phyloP scores from a whole-genome alignment of 2,888 invertebrate genomes.

The Rutpela maculata region DNA sequence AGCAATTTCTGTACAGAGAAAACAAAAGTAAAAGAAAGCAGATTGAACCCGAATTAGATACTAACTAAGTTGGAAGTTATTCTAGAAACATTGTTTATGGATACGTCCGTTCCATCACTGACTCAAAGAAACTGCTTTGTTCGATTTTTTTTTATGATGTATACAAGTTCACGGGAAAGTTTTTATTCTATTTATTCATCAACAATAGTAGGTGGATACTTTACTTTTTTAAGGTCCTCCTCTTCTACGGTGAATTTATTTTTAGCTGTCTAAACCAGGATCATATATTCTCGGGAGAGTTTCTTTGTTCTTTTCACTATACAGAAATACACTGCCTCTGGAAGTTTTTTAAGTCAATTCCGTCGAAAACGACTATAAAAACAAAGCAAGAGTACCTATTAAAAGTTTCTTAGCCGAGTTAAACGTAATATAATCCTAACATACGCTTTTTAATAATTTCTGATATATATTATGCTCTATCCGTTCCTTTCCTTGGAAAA shows the following conservation, averaged over 20 bases:
- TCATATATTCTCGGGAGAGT: conserved; percentile 34
- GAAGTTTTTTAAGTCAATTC: conserved; percentile 15
- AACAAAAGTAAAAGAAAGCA: too few species aligned
- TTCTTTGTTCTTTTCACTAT: conserved; percentile 30
- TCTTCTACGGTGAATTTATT: conserved; percentile 21
- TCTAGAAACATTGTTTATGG: too few species aligned
- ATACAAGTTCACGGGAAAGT: neutral
- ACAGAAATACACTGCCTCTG: conserved; percentile 12
- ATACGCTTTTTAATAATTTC: conserved; percentile 23
- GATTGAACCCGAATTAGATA: too few species aligned
- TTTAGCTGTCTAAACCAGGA: conserved; percentile 34
- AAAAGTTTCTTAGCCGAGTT: conserved; percentile 4
- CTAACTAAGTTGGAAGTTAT: too few species aligned
- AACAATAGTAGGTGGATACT: conserved; percentile 18
- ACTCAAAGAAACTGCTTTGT: neutral
- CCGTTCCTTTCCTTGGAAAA: conserved; percentile 51
- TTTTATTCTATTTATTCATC: conserved; percentile 29
- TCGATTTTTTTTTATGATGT: neutral
- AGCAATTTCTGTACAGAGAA: too few species aligned
- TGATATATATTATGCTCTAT: conserved; percentile 1
- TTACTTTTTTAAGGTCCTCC: conserved; percentile 9
- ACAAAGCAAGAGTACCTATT: neutral
- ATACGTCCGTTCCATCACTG: neutral
- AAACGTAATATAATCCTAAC: neutral
- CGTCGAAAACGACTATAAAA: conserved; percentile 17